These are phyloP conservation scores for Salvelinus sp. DNA, from an alignment of 2,113 vertebrate genomes.

Conservation along the genomic window DNA sequence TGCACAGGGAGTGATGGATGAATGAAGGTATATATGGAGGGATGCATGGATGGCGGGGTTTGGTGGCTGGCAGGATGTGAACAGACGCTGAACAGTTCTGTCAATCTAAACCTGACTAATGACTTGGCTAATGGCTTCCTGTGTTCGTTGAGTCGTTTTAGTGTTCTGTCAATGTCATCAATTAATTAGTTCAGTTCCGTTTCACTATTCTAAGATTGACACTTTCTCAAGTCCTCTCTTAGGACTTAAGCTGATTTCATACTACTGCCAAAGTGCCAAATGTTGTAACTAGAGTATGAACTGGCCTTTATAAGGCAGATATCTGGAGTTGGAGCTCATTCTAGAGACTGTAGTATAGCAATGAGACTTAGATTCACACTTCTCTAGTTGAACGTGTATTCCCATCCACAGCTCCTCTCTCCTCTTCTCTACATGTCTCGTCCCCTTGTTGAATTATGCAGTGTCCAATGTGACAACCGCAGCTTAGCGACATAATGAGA, in stretches of 20 bases:
- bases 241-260: background rate
- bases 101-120: slow-evolving; percentile 24
- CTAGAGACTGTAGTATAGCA: background rate
- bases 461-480: slow-evolving; percentile 61
- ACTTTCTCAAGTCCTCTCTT: background rate
- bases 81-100: slow-evolving; percentile 53
- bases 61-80: slow-evolving; percentile 13
- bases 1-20: slow-evolving; percentile 32
- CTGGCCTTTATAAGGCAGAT: background rate
- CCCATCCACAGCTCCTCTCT: slow-evolving; percentile 19
- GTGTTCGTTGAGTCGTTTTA: background rate
- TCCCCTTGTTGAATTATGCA: slow-evolving; percentile 58
- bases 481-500: slow-evolving; percentile 54
- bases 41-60: background rate
- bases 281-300: background rate
- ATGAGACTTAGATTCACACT: no score
- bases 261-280: background rate
- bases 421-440: slow-evolving; percentile 52
- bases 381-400: slow-evolving; percentile 10
- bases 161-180: background rate
- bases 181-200: background rate
- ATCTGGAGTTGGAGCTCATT: background rate
- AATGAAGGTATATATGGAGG: slow-evolving; percentile 5
- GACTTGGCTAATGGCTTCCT: background rate
- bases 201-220: background rate